These are phyloP conservation scores for Strigamia maritima DNA, from an alignment of 2,888 invertebrate genomes.

Conservation along the genomic window DNA sequence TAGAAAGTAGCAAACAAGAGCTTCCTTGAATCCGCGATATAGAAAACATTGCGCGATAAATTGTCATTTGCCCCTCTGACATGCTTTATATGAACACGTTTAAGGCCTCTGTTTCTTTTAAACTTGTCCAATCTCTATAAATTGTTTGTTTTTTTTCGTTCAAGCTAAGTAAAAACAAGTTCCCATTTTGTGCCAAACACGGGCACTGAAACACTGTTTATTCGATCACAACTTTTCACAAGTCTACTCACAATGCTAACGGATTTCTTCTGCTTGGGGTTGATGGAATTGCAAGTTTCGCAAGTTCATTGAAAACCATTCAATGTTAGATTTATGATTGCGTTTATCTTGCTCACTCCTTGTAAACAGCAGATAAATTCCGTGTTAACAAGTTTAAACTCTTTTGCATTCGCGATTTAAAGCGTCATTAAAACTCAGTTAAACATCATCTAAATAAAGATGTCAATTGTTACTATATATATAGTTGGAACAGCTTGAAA, in stretches of 20 bases:
- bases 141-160: neutral
- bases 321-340: neutral
- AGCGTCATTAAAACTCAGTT: neutral
- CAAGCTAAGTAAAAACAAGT: too few relatives aligned
- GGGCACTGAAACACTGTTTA: neutral
- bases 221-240: neutral
- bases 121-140: neutral
- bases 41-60: neutral
- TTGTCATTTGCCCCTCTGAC: neutral
- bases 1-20: constrained; percentile 1
- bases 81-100: neutral
- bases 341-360: neutral
- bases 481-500: too few relatives aligned
- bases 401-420: neutral
- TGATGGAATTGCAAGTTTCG: neutral
- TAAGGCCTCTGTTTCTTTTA: neutral
- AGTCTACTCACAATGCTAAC: neutral
- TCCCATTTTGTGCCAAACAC: too few relatives aligned
- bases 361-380: neutral
- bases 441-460: neutral
- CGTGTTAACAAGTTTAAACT: neutral
- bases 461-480: neutral
- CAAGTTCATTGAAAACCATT: neutral
- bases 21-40: neutral
- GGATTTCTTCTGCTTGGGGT: neutral